Base-by-base conservation (phyloP, 2,113 vertebrate genomes). In the Cercocebus atys region DNA sequence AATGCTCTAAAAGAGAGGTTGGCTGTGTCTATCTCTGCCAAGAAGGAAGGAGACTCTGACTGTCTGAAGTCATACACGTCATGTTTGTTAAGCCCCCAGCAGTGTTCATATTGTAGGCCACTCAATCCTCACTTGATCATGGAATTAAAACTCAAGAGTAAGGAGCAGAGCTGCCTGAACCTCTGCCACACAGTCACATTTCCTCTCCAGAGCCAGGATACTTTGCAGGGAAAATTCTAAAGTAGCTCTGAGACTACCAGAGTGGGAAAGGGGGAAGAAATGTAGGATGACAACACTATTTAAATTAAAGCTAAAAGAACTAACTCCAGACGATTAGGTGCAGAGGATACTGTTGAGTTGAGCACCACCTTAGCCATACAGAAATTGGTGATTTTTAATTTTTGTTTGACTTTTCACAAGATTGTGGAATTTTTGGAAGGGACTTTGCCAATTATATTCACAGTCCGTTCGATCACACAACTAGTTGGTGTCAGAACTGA, bases 131-230 rank as follows among this genome's bases (percentile, higher is more conserved):
- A 11, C 20, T 79, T 76, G 50, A 40, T 93, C 81, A 25, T 76
- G 79, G 76, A 88, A 88, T 91, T 88, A 78, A 96, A 87, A 88
- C 78, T 91, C 52, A 47, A 72, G 57, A 85, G 86, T 72, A 79
- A 91, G 35, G 30, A 66, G 13, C 1, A 45, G 79, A 93, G 38
- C 22, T 75, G 30, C 88, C 68, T 66, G 94, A n/a, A 45, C 25
- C 30, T 95, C 90, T 20, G 83, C 8, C 3, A 20, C 59, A 76
- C 30, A 81, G 64, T 73, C 17, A 8, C 11, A 27, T 88, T 72
- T 92, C 78, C 59, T 87, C 30, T 95, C 38, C 52, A 93, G 72
- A 93, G 27, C 23, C 30, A 87, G 47, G 20, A 79, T 0, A 5
- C 7, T 78, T 52, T 38, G 35, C 70, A 25, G 59, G 79, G 70